Base-by-base conservation (phyloP, 2,888 invertebrate genomes). In the Drosophila nigricruria region DNA sequence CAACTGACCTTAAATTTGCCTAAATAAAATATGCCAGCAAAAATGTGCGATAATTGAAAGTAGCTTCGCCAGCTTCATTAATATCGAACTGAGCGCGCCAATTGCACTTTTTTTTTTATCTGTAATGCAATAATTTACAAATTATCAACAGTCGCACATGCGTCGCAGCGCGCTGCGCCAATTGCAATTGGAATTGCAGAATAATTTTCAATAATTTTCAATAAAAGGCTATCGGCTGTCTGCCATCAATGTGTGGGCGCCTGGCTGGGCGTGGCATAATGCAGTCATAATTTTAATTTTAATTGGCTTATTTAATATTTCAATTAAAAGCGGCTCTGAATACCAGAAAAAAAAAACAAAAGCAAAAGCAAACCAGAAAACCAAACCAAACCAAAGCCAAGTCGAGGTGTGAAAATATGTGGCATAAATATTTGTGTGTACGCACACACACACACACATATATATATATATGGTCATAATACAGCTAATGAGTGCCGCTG, bases 231-330 rank as follows among this genome's bases (percentile, higher is more conserved):
- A 86, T 86, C 90, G 62, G 3, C 27, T 54, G 85, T 86, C 85
- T 86, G 88, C 62, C 88, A 86, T 86, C 85, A 61, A 16, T 52
- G 43, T 14, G 5, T 30, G 16, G 20, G 43, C 20, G 36, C 30
- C 25, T 18, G 16, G 3, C 18, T 52, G 45, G 65, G 68, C 62
- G 62, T 74, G 59, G 72, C 71, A 73, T 88, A 73, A 77, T 89
- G 73, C 77, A 66, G 59, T 58, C 57, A 80, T 89, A 78, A 88
- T 88, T 89, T 86, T 80, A 82, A 87, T 90, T 90, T 88, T 88
- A 88, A 88, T 88, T 88, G 87, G 90, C 87, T 88, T 88, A 89
- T 88, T 88, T 90, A 89, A 90, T 82, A 82, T 88, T 90, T 88
- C 87, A 88, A 88, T 88, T 90, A 87, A 81, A 74, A 73, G 82